These are phyloP conservation scores for Geotrypetes seraphini DNA, from an alignment of 2,797 vertebrate genomes.

Conservation along the genomic window DNA sequence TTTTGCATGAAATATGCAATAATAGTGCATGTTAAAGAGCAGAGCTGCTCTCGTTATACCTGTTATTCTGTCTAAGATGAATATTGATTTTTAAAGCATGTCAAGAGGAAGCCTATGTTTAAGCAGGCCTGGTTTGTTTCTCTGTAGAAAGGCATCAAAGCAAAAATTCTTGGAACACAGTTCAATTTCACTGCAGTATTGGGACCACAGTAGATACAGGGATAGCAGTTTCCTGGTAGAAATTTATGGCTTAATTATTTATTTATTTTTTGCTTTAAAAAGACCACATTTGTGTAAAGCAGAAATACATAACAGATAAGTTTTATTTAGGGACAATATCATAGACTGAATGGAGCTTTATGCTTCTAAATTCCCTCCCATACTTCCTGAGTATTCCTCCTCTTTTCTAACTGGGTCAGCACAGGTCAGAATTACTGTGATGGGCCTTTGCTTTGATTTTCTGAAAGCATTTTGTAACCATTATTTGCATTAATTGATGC, in stretches of 20 bases:
- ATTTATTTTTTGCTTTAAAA: conserved; percentile 7
- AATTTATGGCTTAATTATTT: conserved; percentile 1
- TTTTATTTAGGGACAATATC: neutral
- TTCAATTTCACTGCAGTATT: neutral
- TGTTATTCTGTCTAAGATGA: too few relatives aligned
- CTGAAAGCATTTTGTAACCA: neutral
- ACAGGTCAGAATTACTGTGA: neutral
- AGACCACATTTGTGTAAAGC: neutral
- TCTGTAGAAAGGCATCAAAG: too few relatives aligned
- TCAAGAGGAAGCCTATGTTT: too few relatives aligned
- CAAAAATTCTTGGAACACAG: neutral
- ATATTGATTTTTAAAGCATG: too few relatives aligned
- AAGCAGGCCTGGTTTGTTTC: too few relatives aligned
- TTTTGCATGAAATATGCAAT: too few relatives aligned
- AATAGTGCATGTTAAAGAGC: too few relatives aligned
- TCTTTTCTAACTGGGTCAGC: neutral
- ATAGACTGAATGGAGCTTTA: neutral
- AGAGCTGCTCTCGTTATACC: too few relatives aligned
- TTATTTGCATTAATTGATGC: neutral
- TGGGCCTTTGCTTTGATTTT: neutral
- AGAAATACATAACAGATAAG: accelerated
- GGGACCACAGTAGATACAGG: neutral
- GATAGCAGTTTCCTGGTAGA: neutral
- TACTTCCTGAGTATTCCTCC: neutral
- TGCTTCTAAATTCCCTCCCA: neutral